These are phyloP conservation scores for Poecilia latipinna DNA, from an alignment of 2,113 vertebrate species.

Conservation along the genomic window DNA sequence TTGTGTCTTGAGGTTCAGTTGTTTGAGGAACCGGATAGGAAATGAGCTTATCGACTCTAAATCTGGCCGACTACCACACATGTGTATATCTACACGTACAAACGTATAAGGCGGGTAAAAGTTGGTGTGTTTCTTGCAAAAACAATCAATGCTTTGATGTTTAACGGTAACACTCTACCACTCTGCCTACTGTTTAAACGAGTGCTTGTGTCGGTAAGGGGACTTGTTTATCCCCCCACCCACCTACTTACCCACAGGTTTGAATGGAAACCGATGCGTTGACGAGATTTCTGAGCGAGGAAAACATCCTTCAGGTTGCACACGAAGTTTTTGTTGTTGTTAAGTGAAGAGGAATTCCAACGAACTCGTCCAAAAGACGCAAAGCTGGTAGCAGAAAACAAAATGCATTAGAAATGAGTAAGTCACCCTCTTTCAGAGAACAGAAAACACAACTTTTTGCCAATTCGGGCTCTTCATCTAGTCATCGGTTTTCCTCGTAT, in stretches of 20 bases:
- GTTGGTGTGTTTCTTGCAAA: not conserved
- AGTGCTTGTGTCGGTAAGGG: conserved; percentile 2
- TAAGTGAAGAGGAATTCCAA: not conserved
- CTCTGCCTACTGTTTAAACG: not conserved
- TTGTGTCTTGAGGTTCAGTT: conserved; percentile 11
- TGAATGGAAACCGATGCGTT: conserved; percentile 68
- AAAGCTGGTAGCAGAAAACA: not conserved
- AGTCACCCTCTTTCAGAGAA: not conserved
- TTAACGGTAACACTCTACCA: not conserved
- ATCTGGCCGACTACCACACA: conserved; percentile 26
- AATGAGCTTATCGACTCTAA: conserved; percentile 29
- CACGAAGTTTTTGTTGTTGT: not conserved
- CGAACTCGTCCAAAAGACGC: not conserved
- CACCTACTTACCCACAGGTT: conserved; percentile 41
- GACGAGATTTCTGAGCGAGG: conserved; percentile 43
- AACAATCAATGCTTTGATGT: not conserved
- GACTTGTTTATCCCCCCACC: conserved; percentile 6
- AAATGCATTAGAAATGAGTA: not conserved
- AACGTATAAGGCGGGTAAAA: not conserved
- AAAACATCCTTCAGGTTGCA: conserved; percentile 23
- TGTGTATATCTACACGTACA: not conserved
- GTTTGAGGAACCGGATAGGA: conserved; percentile 42
- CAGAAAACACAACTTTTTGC: not conserved
- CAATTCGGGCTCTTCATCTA: not conserved
- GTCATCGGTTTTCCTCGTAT: conserved; percentile 19